phyloP scores from a whole-genome alignment of 2,113 vertebrate species.

The Mionectes macconnelli region DNA sequence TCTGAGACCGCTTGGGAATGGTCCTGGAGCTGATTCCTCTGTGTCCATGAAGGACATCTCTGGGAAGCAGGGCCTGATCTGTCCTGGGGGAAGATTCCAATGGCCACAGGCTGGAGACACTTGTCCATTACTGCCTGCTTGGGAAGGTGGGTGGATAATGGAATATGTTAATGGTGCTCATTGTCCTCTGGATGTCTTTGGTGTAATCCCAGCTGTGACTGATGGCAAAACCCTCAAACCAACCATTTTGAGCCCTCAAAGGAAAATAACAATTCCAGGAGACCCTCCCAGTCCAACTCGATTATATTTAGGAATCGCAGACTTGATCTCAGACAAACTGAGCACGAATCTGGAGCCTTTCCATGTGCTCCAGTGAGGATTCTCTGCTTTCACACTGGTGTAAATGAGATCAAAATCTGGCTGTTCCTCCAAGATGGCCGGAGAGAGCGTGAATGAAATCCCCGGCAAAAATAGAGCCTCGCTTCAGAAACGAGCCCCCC shows the following conservation, averaged over 20 bases:
- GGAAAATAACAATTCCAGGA: neutral
- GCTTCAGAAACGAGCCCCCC: neutral
- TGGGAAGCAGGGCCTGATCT: neutral
- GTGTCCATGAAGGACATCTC: neutral
- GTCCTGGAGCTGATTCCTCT: neutral
- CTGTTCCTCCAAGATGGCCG: neutral
- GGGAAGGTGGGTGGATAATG: neutral
- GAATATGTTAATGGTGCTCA: accelerated
- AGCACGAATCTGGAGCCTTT: accelerated
- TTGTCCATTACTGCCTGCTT: neutral
- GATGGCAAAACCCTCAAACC: neutral
- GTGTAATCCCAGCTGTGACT: neutral
- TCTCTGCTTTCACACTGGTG: neutral
- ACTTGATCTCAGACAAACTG: neutral
- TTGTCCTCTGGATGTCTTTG: neutral
- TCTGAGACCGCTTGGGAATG: accelerated
- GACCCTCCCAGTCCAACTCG: neutral
- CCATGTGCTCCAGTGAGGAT: neutral
- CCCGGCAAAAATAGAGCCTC: neutral
- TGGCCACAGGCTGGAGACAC: neutral
- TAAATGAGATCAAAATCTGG: neutral
- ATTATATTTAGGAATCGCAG: neutral
- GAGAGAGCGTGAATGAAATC: neutral
- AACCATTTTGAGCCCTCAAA: neutral
- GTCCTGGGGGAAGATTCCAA: neutral